phyloP scores from a whole-genome alignment of 2,113 vertebrate species.

The Gopherus flavomarginatus region DNA sequence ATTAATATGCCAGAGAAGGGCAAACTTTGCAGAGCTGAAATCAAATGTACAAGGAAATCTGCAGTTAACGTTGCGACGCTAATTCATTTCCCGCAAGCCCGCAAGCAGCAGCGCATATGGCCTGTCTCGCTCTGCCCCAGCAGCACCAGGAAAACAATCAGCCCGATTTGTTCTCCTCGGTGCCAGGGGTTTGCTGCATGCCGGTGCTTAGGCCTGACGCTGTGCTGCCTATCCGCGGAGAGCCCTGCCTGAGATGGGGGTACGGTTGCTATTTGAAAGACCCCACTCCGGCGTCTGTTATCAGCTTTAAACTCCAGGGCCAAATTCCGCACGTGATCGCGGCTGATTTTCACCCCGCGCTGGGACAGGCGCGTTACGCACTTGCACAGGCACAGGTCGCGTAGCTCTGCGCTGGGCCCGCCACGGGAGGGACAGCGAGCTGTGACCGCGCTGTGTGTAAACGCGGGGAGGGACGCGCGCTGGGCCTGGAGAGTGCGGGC shows the following conservation, averaged over 20 bases:
- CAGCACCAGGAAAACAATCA: not conserved
- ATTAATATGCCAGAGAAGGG: too few relatives aligned
- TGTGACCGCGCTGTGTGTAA: not conserved
- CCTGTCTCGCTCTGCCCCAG: not conserved
- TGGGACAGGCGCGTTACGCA: not conserved
- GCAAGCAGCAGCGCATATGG: not conserved
- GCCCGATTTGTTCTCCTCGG: not conserved
- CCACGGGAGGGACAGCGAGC: too few relatives aligned
- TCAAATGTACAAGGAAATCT: too few relatives aligned
- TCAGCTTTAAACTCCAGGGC: too few relatives aligned
- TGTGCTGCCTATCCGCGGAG: too few relatives aligned
- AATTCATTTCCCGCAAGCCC: not conserved
- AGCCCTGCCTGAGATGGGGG: not conserved
- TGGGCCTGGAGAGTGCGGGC: not conserved
- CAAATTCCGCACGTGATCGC: too few relatives aligned
- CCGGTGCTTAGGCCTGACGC: not conserved
- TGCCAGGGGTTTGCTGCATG: not conserved
- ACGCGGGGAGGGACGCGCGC: not conserved
- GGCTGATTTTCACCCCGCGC: too few relatives aligned
- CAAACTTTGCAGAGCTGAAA: not conserved
- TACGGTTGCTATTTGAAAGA: not conserved
- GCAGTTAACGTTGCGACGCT: not conserved
- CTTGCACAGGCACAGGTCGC: too few relatives aligned
- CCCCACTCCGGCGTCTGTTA: not conserved
- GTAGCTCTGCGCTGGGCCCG: too few relatives aligned